Base-by-base conservation (phyloP, 2,113 vertebrate genomes). In the Spilogale gracilis region DNA sequence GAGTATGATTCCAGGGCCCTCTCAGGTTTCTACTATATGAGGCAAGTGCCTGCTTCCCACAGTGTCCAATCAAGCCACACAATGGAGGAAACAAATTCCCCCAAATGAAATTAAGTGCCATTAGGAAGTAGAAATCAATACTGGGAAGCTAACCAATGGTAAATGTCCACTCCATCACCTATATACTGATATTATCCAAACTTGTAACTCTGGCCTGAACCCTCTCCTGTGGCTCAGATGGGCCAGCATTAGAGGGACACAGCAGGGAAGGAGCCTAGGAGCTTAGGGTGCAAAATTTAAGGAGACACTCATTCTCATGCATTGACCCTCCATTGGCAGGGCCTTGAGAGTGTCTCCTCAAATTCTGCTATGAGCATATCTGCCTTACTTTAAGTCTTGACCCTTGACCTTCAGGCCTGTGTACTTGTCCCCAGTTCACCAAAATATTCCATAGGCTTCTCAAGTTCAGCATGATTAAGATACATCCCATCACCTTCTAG, bases 61-160 rank as follows among this genome's bases (percentile, higher is more conserved):
- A 88, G n/a, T 11, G 52, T 82, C 85, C 30, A 58, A 71, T 43
- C 60, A 79, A 71, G 89, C 80, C n/a, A 67, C 60, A 95, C 63
- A 81, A 60, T 88, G n/a, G 52, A 78, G 20, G 89, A 96, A 96
- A 69, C 25, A 58, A 88, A 94, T 25, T 71, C 71, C 60, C 91
- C 61, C 16, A 94, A 96, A 94, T 65, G 89, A 95, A 96, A 89
- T 17, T 76, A n/a, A 89, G 25, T 83, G 54, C 61, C 25, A 0
- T 86, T 91, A 95, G 93, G 94, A 98, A 97, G 61, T 60, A 78
- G n/a, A 95, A 94, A 91, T 93, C 82, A 97, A 94, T 96, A 79
- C 95, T 74, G 91, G 96, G 95, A 97, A 98, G 27, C 86, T 32
- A 76, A 95, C 95, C 96, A 96, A 96, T 95, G 50, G 32, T 56